phyloP scores from a whole-genome alignment of 2,113 vertebrate genomes.

The Apteryx owenii region DNA sequence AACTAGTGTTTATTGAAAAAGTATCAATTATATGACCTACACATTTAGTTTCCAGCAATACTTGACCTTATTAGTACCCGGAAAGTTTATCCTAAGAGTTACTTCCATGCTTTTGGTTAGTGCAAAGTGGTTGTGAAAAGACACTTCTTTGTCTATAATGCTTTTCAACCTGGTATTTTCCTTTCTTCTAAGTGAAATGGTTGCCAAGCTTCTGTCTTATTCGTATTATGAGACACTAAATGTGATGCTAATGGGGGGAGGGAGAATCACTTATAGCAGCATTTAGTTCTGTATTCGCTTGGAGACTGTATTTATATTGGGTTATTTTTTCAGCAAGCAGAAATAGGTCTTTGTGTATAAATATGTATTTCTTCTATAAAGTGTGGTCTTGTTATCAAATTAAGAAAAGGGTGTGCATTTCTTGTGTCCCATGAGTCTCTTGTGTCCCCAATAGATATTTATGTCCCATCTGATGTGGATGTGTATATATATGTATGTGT shows the following conservation, averaged over 20 bases:
- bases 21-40: not conserved
- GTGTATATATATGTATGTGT: no score
- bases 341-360: not conserved
- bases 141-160: accelerated
- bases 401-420: not conserved
- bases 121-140: not conserved
- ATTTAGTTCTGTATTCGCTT: not conserved
- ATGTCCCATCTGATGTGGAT: not conserved
- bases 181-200: not conserved
- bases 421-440: not conserved
- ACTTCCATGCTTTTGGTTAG: not conserved
- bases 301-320: not conserved
- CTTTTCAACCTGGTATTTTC: not conserved
- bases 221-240: not conserved
- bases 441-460: not conserved
- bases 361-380: not conserved
- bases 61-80: not conserved
- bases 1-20: not conserved
- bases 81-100: not conserved
- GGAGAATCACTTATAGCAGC: not conserved
- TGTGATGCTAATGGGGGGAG: not conserved
- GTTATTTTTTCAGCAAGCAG: not conserved
- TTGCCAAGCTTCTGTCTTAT: not conserved
- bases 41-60: not conserved
- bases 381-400: not conserved